Evolutionary conservation across 92 coral and sea anemone genomes (phyloP).

Genomic region (Isaurus tuberculatus): DNA sequence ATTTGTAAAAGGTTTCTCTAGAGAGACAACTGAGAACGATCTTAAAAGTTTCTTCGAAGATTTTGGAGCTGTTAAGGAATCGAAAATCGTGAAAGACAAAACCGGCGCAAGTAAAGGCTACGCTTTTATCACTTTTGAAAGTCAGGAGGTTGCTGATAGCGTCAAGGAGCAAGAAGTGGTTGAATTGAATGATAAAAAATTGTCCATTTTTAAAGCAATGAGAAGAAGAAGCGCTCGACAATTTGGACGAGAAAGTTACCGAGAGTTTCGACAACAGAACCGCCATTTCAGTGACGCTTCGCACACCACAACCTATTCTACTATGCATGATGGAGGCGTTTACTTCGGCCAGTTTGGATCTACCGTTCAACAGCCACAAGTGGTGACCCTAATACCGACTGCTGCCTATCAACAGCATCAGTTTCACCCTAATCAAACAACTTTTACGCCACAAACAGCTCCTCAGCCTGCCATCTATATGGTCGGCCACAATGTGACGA

Average conservation of each 20-base stretch:
- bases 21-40: slow-evolving; percentile 96
- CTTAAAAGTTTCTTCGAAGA: slow-evolving; percentile 89
- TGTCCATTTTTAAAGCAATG: slow-evolving; percentile 86
- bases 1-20: slow-evolving; percentile 95
- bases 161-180: slow-evolving; percentile 83
- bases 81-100: slow-evolving; percentile 95
- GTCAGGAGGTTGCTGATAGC: slow-evolving; percentile 88
- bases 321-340: slow-evolving; percentile 49
- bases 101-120: slow-evolving; percentile 97
- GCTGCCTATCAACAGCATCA: slow-evolving; percentile 43
- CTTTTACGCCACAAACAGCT: slow-evolving; percentile 38
- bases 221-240: slow-evolving; percentile 84
- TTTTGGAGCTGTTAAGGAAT: slow-evolving; percentile 89
- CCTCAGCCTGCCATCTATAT: slow-evolving; percentile 47
- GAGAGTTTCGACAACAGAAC: slow-evolving; percentile 77
- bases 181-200: slow-evolving; percentile 88
- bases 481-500: slow-evolving; percentile 24
- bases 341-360: slow-evolving; percentile 51
- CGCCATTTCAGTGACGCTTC: slow-evolving; percentile 62
- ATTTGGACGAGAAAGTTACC: slow-evolving; percentile 69
- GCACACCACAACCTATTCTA: slow-evolving; percentile 63
- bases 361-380: slow-evolving; percentile 47
- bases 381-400: slow-evolving; percentile 36
- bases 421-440: slow-evolving; percentile 47
- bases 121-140: slow-evolving; percentile 97